phyloP scores from a whole-genome alignment of 2,113 vertebrate genomes.

The Oceanodroma tethys region DNA sequence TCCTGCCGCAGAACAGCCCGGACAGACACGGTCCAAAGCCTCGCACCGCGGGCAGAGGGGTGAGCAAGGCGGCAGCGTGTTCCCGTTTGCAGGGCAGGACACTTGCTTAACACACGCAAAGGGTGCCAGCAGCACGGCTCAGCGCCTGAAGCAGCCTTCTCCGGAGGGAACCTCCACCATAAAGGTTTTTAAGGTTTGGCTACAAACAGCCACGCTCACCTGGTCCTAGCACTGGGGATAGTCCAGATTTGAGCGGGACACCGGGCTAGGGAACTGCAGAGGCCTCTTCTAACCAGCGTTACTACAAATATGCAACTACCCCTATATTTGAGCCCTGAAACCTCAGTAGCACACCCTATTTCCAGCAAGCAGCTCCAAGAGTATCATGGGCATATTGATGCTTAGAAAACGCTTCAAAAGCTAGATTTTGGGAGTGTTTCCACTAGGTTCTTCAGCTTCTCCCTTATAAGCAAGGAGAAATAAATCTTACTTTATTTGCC shows the following conservation, averaged over 20 bases:
- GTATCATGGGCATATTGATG: fast-evolving
- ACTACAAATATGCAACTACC: not conserved
- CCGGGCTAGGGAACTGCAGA: not conserved
- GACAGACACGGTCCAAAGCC: not conserved
- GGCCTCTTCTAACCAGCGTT: not conserved
- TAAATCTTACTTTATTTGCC: not conserved
- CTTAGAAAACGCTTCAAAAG: not conserved
- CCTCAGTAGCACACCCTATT: not conserved
- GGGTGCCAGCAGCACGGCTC: not conserved
- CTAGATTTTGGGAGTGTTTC: not conserved
- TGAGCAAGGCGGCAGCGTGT: not conserved
- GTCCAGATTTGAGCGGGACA: not conserved
- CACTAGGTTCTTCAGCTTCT: not conserved
- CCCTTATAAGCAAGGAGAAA: not conserved
- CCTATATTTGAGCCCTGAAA: not conserved
- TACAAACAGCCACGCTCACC: not conserved
- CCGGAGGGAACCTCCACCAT: not conserved
- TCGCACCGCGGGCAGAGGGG: not conserved
- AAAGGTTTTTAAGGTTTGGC: not conserved
- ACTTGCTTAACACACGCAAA: not conserved
- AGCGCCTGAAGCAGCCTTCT: not conserved
- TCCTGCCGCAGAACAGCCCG: not conserved
- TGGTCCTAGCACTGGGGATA: not conserved
- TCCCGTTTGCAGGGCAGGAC: not conserved
- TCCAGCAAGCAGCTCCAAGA: not conserved